phyloP scores from a whole-genome alignment of 2,113 vertebrate genomes.

The Pelecanoides urinatrix region DNA sequence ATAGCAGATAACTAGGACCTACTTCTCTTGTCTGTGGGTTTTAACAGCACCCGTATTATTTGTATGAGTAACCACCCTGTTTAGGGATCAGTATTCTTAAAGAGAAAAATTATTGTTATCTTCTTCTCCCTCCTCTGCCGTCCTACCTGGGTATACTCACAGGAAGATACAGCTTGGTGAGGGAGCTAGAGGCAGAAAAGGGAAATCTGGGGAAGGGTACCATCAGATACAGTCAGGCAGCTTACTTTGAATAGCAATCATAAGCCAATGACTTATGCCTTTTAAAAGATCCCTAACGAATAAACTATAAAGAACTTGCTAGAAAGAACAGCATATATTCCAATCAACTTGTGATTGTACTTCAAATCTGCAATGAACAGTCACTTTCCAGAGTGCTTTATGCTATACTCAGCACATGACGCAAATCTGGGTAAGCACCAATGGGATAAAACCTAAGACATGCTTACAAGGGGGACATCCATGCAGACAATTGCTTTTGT shows the following conservation, averaged over 20 bases:
- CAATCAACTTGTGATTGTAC: background rate
- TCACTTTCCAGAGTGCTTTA: background rate
- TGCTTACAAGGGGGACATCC: background rate
- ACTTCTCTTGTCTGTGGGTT: background rate
- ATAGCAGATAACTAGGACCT: background rate
- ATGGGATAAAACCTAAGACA: background rate
- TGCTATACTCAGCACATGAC: background rate
- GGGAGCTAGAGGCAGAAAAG: background rate
- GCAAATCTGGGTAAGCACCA: background rate
- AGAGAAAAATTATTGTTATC: background rate
- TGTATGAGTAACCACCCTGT: background rate
- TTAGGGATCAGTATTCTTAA: background rate
- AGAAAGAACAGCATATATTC: background rate
- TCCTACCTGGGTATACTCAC: background rate
- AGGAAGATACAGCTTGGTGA: background rate
- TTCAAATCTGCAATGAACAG: background rate
- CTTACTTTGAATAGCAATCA: background rate
- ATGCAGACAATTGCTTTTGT: background rate
- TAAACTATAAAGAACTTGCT: background rate
- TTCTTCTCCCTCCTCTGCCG: background rate
- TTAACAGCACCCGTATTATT: background rate
- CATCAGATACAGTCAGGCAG: background rate
- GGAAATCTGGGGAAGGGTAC: background rate
- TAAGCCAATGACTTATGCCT: background rate
- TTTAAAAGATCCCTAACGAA: background rate